Evolutionary conservation across 2,797 vertebrate species (phyloP).

Genomic region (Peromyscus nudipes): DNA sequence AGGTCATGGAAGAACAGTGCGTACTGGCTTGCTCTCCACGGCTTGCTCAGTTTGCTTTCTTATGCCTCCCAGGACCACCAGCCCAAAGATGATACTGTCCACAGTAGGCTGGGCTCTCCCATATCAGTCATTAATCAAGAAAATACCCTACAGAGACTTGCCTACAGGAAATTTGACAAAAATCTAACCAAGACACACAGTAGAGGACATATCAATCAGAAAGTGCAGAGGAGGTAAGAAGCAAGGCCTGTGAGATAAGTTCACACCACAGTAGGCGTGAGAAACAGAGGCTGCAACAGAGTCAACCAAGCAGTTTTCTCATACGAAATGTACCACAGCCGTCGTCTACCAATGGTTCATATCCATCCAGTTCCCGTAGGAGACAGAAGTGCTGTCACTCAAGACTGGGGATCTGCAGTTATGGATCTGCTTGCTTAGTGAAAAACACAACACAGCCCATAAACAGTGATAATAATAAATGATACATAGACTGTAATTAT

Average conservation of each 20-base stretch:
- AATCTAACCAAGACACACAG: not conserved
- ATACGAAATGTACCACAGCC: not conserved
- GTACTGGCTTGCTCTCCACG: not conserved
- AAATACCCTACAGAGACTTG: not conserved
- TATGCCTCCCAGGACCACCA: no score
- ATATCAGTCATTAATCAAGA: not conserved
- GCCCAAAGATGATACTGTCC: no score
- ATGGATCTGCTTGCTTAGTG: not conserved
- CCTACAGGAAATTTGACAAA: not conserved
- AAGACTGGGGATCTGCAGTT: not conserved
- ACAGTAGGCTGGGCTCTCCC: not conserved
- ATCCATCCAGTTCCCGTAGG: no score
- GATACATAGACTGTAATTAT: not conserved
- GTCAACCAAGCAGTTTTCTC: not conserved
- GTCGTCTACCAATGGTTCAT: not conserved
- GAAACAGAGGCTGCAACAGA: not conserved
- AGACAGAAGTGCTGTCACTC: not conserved
- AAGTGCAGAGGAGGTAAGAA: not conserved
- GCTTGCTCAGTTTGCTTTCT: not conserved
- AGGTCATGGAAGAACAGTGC: not conserved
- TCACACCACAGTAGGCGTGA: not conserved
- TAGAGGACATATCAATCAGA: not conserved
- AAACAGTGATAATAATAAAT: not conserved
- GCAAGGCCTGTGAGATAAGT: not conserved
- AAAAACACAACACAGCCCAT: not conserved